These are phyloP conservation scores for Tenthredo notha DNA, from an alignment of 2,888 invertebrate species.

Conservation along the genomic window DNA sequence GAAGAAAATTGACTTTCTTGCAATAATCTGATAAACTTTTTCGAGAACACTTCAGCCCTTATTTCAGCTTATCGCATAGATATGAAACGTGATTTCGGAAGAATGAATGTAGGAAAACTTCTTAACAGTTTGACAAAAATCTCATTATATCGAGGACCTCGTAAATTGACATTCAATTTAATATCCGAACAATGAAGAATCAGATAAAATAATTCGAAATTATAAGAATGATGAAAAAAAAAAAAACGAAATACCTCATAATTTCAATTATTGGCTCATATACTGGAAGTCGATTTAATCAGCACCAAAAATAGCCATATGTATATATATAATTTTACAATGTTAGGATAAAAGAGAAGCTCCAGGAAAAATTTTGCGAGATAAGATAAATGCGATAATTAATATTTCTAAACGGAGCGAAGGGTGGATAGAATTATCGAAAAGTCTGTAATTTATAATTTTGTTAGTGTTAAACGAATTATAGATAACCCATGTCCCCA, in stretches of 20 bases:
- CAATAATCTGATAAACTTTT: slow-evolving; percentile 1
- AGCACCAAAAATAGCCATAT: not conserved
- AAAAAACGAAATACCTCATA: not conserved
- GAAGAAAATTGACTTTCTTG: slow-evolving; percentile 10
- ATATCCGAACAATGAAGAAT: not conserved
- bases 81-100: slow-evolving; percentile 2
- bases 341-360: not conserved
- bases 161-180: not conserved
- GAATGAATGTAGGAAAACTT: not conserved
- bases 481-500: not conserved
- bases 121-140: not conserved
- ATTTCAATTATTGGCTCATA: not conserved
- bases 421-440: not conserved
- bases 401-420: not conserved
- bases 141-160: not conserved
- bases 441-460: not conserved
- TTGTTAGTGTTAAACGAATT: not conserved
- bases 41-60: not conserved
- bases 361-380: not conserved
- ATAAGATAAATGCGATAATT: slow-evolving; percentile 9
- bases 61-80: not conserved
- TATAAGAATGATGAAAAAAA: not conserved
- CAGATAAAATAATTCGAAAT: not conserved
- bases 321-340: not conserved
- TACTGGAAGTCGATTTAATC: not conserved